phyloP scores from a whole-genome alignment of 1,140 invertebrate genomes.

The Penaeus indicus region DNA sequence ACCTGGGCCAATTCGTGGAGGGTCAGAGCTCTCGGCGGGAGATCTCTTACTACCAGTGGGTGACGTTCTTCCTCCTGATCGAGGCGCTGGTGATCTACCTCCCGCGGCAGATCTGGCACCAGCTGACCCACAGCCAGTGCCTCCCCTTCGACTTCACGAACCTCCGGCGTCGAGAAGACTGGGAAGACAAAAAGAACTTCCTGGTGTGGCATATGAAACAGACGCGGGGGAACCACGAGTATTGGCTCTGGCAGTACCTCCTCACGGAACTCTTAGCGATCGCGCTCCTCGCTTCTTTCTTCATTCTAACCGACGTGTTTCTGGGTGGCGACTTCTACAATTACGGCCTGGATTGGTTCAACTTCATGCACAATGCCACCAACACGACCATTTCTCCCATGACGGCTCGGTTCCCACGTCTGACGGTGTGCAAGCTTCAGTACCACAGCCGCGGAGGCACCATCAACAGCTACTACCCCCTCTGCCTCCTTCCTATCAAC shows the following conservation, averaged over 20 bases:
- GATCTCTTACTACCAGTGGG: slow-evolving; percentile 67
- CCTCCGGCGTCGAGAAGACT: slow-evolving; percentile 65
- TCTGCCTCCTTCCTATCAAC: slow-evolving; percentile 66
- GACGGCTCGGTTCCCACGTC: slow-evolving; percentile 65
- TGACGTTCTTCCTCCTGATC: slow-evolving; percentile 66
- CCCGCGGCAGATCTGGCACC: slow-evolving; percentile 66
- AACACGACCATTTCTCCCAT: slow-evolving; percentile 66
- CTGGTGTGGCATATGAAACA: slow-evolving; percentile 67
- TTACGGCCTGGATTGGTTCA: slow-evolving; percentile 66
- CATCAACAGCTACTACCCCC: slow-evolving; percentile 67
- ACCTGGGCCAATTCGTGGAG: slow-evolving; percentile 65
- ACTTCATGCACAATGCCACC: slow-evolving; percentile 66
- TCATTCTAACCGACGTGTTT: slow-evolving; percentile 66
- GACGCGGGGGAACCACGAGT: slow-evolving; percentile 66
- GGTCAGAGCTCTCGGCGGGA: slow-evolving; percentile 65
- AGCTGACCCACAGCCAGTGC: slow-evolving; percentile 66
- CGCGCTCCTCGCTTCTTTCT: slow-evolving; percentile 64
- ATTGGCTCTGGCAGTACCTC: slow-evolving; percentile 66
- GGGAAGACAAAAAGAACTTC: slow-evolving; percentile 67
- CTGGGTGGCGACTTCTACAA: slow-evolving; percentile 66
- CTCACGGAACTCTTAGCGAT: slow-evolving; percentile 64
- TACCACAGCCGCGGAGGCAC: slow-evolving; percentile 66
- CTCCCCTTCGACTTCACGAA: slow-evolving; percentile 67
- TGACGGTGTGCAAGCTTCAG: slow-evolving; percentile 66
- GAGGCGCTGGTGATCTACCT: slow-evolving; percentile 66